Evolutionary conservation across 1,140 invertebrate genomes (phyloP), one percentile per base, ranked within the genome.

Genomic region (Rhizoglyphus robini): DNA sequence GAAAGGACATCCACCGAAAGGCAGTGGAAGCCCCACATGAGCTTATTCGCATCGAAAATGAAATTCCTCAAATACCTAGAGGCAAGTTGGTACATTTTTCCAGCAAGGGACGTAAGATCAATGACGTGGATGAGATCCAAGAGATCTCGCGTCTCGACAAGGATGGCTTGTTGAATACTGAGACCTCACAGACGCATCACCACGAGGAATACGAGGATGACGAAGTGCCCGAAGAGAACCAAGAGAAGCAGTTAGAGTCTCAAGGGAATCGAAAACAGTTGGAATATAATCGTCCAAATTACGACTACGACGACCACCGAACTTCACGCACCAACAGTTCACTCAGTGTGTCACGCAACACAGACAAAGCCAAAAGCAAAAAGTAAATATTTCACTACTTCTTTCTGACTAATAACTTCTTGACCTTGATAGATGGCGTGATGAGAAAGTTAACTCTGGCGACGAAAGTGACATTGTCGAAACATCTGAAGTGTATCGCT

Each of bases 361-460:
- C 18, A 18, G 61, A 63, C 15, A 63, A 63, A 23, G 48, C 25
- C 1, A 60, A 13, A 63, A 60, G 13, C 11, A 63, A 63, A 38
- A 63, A 63, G 34, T 46, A 63, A 47, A 18, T 61, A 60, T 47
- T 61, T 34, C 18, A 60, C 15, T 49, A 2, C 2, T 49, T 46
- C 5, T 8, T 34, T 8, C 34, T 34, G 20, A n/a, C 20, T 36
- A 41, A 49, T 49, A 49, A 61, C 58, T 51, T 60, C 57, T 2
- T 69, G 41, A 67, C 68, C 34, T 63, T 36, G 18, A 86, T 88
- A 69, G 86, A 88, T 71, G 82, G 87, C 70, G 89, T 94, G 75
- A 88, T 92, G 73, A 85, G 90, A 73, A 89, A 88, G 0, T 80
- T 88, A 59, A 91, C 71, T 88, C 88, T 46, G 89, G 87, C 73